Evolutionary conservation across 2,113 vertebrate species (phyloP), one percentile per base, ranked within the genome.

Genomic region (Semnopithecus entellus): DNA sequence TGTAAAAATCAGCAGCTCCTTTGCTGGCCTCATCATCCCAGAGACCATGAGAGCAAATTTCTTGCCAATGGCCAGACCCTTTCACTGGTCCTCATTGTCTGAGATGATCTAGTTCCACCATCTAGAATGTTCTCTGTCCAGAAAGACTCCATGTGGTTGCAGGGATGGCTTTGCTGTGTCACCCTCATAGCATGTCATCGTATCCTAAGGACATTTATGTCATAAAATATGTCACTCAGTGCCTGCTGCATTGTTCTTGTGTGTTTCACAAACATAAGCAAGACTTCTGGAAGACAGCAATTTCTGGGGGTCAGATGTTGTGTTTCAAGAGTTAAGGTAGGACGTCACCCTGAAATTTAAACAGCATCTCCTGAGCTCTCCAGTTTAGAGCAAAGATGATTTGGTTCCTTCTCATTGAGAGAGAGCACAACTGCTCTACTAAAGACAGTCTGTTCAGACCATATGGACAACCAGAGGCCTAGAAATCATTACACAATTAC

Each of bases 11-110:
- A 79, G 27, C 45, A 91, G 30, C 40, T 73, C 22, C 40, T 61
- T 93, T 61, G 38, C 48, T 57, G 57, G 8, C 73, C 84, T 70
- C 4, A 16, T 85, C 5, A 5, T 40, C 79, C 64, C 78, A 66
- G 91, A 94, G 40, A 91, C 13, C 20, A 27, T 72, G 12, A 95
- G 14, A 91, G 18, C 27, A 87, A n/a, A 79, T 66, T 48, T 82
- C 90, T 79, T 82, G 38, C 52, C 76, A 55, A 93, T 1, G 89
- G 88, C 91, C 97, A 96, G 80, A 83, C 87, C 94, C 89, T 98
- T 98, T 98, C 98, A 98, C 98, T 99, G 99, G 98, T 98, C 97
- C 86, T 97, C 96, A 92, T 98, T 98, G 97, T 98, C 97, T 96
- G 95, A 92, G 95, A 96, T 95, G 92, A 94, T 96, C 81, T 97